Percentiles rank a stretch among this genome's conserved stretches.
Evolutionary conservation across 2,888 invertebrate genomes (phyloP).

Genomic region (Spodoptera picta): DNA sequence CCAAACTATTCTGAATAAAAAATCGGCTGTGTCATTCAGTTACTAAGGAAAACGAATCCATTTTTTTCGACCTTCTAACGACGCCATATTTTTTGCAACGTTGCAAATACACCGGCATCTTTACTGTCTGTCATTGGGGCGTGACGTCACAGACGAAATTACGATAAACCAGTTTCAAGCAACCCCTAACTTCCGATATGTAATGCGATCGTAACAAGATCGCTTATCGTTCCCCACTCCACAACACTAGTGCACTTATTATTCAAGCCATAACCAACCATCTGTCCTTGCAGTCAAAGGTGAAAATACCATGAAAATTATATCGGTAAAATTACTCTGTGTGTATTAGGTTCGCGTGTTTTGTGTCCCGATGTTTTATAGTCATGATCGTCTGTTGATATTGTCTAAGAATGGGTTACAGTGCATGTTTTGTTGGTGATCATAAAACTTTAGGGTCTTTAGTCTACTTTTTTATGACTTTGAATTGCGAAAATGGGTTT

Average conservation of each 20-base stretch:
- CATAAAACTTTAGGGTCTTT: constrained; percentile 38
- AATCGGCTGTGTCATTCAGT: no score
- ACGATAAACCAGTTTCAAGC: constrained; percentile 27
- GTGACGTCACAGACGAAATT: constrained; percentile 36
- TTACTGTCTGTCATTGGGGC: constrained; percentile 12
- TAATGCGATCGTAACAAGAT: constrained; percentile 54
- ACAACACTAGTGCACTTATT: constrained; percentile 25
- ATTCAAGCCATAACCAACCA: constrained; percentile 27
- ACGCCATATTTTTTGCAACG: not conserved
- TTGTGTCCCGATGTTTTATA: constrained; percentile 48
- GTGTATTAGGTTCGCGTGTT: constrained; percentile 51
- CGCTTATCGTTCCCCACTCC: constrained; percentile 45
- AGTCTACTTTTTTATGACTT: constrained; percentile 17
- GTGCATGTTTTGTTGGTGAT: constrained; percentile 35
- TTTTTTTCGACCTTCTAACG: no score
- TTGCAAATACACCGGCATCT: not conserved
- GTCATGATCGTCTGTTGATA: constrained; percentile 50
- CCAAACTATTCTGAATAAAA: no score
- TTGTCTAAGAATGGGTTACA: constrained; percentile 32
- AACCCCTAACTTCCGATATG: constrained; percentile 54
- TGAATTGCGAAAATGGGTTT: constrained; percentile 16
- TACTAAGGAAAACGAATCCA: no score
- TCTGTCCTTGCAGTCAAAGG: constrained; percentile 2
- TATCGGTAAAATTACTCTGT: constrained; percentile 36
- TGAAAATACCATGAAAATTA: constrained; percentile 15